Evolutionary conservation across 1,140 invertebrate species (phyloP), one percentile per base, ranked within the genome.

Genomic region (Melipona quadrifasciata): DNA sequence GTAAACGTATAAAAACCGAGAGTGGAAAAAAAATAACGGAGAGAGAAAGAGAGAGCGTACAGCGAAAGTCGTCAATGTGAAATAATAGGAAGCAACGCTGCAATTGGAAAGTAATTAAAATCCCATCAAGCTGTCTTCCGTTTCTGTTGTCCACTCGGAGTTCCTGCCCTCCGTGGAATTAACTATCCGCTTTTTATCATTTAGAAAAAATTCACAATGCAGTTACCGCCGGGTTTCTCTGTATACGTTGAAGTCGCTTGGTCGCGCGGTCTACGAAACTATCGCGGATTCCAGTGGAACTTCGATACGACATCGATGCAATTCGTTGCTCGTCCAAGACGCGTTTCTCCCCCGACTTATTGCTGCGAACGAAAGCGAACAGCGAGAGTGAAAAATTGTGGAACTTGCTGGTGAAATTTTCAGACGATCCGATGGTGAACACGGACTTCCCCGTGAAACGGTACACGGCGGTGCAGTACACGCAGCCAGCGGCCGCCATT

Each of bases 391-490:
- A 24, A 67, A 68, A 77, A 87, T 65, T 74, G 55, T 80, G n/a
- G 67, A 65, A 67, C 78, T 39, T 4, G 82, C 74, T 86, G 47
- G 72, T 83, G 58, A 77, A 88, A 91, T 91, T 95, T 94, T 87
- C 93, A 95, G 94, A 95, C 88, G 92, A 94, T 80, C 92, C 93
- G 53, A 92, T 91, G 87, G 92, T 94, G 77, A 95, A 94, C 64
- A 98, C 97, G 19, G 97, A 97, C 87, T 96, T 96, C 83, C 97
- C 97, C 2, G 95, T 96, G 24, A 95, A 96, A 87, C 96, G 96
- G 58, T 97, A 97, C 85, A 97, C 97, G 3, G 97, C 96, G n/a
- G 95, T 97, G 87, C 96, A 97, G 89, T 97, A 97, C 93, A 97
- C 97, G 12, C 96, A 97, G 92, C 97, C 97, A 83, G 97, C 97